Percentiles rank a stretch among this genome's conserved stretches.
Evolutionary conservation across 2,113 vertebrate genomes (phyloP).

Genomic region (Monarcha castaneiventris): DNA sequence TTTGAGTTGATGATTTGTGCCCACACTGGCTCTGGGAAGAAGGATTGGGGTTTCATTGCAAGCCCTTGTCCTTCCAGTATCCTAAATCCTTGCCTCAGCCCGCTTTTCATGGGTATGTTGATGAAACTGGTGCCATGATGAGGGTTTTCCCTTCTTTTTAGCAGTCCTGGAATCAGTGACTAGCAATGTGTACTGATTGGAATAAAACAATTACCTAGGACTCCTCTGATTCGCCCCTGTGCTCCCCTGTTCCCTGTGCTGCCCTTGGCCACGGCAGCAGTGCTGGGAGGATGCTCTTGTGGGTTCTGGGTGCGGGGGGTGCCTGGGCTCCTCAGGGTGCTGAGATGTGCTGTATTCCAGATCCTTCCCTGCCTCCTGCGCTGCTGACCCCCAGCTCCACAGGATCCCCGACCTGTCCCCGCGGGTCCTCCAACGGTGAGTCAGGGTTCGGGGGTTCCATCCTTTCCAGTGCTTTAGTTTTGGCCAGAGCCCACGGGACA

Average conservation of each 20-base stretch:
- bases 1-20: not conserved
- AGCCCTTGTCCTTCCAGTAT: not conserved
- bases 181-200: not conserved
- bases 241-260: not conserved
- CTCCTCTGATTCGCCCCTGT: not conserved
- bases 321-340: not conserved
- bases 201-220: not conserved
- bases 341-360: constrained; percentile 16
- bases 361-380: not conserved
- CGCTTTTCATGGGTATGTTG: not conserved
- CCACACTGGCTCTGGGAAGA: not conserved
- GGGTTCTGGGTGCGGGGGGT: rapidly evolving
- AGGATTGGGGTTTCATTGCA: not conserved
- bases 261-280: rapidly evolving
- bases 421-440: not conserved
- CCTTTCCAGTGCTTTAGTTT: not conserved
- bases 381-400: not conserved
- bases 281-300: not conserved
- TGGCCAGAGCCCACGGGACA: not conserved
- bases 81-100: not conserved
- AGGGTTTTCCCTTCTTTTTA: not conserved
- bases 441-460: not conserved
- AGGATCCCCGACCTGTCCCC: rapidly evolving
- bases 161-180: not conserved
- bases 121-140: not conserved